Base-by-base conservation (phyloP, 2,797 vertebrate genomes). In the Enteromius anoplus region DNA sequence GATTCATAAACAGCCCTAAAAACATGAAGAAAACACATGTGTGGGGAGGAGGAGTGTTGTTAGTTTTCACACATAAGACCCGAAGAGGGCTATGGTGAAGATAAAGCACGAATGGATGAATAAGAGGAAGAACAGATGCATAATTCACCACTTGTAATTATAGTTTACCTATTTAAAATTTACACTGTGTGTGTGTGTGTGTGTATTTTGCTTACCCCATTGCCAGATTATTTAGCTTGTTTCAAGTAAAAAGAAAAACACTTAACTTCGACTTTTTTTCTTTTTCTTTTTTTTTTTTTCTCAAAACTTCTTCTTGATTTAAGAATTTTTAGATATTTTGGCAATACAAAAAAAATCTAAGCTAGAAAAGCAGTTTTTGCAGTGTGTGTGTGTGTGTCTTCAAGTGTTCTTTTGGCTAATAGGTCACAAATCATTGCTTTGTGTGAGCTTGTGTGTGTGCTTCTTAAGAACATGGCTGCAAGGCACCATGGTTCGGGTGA, bases 401-500 rank as follows among this genome's bases (percentile, higher is more conserved):
- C 47, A n/a, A 79, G 55, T 64, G 29, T n/a, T 49, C 77, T 69
- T 62, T 23, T 84, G 80, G 85, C 89, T 88, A 81, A 89, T 88
- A 89, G 87, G 87, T 86, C 90, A 80, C 80, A 90, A 87, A 88
- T 88, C 83, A 72, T 62, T 58, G 66, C 49, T 65, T 47, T 29
- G 82, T 51, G 51, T 66, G 19, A 37, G 64, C 34, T 19, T 21
- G 8, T 40, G 8, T 37, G 32, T 66, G 26, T 64, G 14, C 49
- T 15, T 65, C 21, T 76, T 32, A 3, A 11, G 87, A 84, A 80
- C 81, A 87, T 60, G 10, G 89, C 93, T 89, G 86, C 86, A 64
- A 91, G 93, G 92, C 92, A 93, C 87, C 76, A n/a, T 81, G 83
- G 85, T 83, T 85, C 66, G 75, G 93, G 91, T 94, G 92, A 95